Percentiles rank a stretch among this genome's conserved stretches.
phyloP scores from a whole-genome alignment of 2,888 invertebrate genomes.

The Ptilodon capucinus region DNA sequence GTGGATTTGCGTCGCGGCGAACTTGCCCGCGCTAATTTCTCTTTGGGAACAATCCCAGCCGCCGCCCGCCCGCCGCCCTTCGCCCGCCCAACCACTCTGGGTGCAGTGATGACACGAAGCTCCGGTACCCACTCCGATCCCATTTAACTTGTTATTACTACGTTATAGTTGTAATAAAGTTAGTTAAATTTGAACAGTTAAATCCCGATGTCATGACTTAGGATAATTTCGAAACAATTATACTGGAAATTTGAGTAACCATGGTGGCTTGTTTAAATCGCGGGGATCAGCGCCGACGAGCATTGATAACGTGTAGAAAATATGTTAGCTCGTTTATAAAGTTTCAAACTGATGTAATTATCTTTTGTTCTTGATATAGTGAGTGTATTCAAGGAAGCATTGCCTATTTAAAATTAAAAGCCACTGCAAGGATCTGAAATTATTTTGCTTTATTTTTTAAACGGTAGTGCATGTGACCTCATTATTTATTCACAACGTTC shows the following conservation, averaged over 20 bases:
- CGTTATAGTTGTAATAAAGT: conserved; percentile 22
- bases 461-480: no score
- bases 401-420: no score
- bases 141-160: conserved; percentile 19
- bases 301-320: neutral
- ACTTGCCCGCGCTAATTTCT: neutral
- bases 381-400: no score
- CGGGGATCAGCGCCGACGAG: neutral
- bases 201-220: conserved; percentile 6
- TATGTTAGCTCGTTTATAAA: neutral
- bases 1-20: neutral
- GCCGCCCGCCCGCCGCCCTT: neutral
- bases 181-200: conserved; percentile 19
- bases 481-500: no score
- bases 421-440: no score
- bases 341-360: neutral
- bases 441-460: no score
- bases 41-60: neutral
- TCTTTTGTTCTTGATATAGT: neutral
- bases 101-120: no score
- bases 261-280: conserved; percentile 2
- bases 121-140: conserved; percentile 4
- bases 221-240: conserved; percentile 6
- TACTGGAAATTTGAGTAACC: conserved; percentile 12
- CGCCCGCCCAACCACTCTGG: neutral